phyloP scores from a whole-genome alignment of 2,888 invertebrate genomes.

The Rhamnusium bicolor region DNA sequence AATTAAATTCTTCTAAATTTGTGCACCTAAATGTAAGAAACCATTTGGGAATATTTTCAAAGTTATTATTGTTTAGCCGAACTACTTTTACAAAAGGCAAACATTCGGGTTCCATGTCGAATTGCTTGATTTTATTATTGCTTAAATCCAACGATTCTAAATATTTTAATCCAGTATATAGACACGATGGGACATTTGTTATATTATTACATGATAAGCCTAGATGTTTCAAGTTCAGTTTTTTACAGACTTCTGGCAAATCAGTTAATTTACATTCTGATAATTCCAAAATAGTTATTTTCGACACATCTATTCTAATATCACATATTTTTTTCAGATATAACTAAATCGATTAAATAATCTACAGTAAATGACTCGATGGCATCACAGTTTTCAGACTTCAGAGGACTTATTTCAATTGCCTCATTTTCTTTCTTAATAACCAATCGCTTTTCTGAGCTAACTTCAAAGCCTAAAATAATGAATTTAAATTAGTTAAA shows the following conservation, averaged over 20 bases:
- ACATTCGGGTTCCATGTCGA: conserved; percentile 56
- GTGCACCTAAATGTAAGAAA: conserved; percentile 50
- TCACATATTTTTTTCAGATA: neutral
- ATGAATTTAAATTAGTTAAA: no score
- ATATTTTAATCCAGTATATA: conserved; percentile 50
- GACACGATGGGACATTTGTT: conserved; percentile 51
- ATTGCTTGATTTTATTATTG: conserved; percentile 49
- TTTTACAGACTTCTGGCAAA: conserved; percentile 44
- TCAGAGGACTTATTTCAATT: neutral
- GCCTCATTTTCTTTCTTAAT: neutral
- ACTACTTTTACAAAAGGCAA: conserved; percentile 45
- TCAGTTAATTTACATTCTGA: conserved; percentile 49
- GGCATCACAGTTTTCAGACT: neutral
- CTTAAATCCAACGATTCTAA: conserved; percentile 55
- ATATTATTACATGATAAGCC: conserved; percentile 54
- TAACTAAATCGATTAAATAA: neutral
- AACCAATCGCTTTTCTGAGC: neutral
- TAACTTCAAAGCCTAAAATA: conserved; percentile 5
- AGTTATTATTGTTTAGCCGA: conserved; percentile 51
- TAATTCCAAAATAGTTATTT: conserved; percentile 48
- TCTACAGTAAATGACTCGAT: neutral
- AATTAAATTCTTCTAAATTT: conserved; percentile 54
- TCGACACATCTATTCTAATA: neutral
- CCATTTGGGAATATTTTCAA: conserved; percentile 55
- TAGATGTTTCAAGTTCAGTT: conserved; percentile 48